Base-by-base conservation (phyloP, 2,797 vertebrate species). In the Xenentodon cancila region DNA sequence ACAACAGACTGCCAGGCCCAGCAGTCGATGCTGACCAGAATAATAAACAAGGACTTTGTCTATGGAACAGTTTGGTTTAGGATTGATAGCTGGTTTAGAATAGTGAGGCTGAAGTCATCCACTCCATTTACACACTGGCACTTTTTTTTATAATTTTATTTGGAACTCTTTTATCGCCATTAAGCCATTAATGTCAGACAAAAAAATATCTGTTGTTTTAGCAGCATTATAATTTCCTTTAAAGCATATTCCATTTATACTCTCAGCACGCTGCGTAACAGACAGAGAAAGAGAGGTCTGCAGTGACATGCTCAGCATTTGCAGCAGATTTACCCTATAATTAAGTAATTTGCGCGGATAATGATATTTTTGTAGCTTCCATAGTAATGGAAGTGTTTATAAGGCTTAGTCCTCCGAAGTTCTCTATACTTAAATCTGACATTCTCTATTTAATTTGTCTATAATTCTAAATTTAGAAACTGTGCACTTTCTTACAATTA, bases 11-110 rank as follows among this genome's bases (percentile, higher is more conserved):
- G 81, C 65, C 53, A 9, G 58, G 76, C 70, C 60, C 67, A 40
- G 80, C 71, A 71, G 60, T 46, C 60, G 50, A 57, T 54, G 74
- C 79, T 83, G 80, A 81, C 80, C 67, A 11, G 84, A 88, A 88
- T 84, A 85, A 75, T 82, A 88, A 91, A 82, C 73, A 83, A 84
- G 59, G 65, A 78, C 73, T 84, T 92, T 88, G 80, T 82, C 69
- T 52, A 3, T 37, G n/a, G 61, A 81, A 79, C 71, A 82, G 66
- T 83, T 79, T 82, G 54, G 74, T 47, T 53, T 60, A 76, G 81
- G 85, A 88, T 81, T 90, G 81, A 89, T 85, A 64, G 69, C 74
- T 57, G 61, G 64, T 59, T 70, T 72, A 56, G 69, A 80, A 81
- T 70, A 79, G 76, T 52, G 3, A 75, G 53, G 71, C 71, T 79